Evolutionary conservation across 1,140 invertebrate species (phyloP), one percentile per base, ranked within the genome.

Genomic region (Calycopis cecrops): DNA sequence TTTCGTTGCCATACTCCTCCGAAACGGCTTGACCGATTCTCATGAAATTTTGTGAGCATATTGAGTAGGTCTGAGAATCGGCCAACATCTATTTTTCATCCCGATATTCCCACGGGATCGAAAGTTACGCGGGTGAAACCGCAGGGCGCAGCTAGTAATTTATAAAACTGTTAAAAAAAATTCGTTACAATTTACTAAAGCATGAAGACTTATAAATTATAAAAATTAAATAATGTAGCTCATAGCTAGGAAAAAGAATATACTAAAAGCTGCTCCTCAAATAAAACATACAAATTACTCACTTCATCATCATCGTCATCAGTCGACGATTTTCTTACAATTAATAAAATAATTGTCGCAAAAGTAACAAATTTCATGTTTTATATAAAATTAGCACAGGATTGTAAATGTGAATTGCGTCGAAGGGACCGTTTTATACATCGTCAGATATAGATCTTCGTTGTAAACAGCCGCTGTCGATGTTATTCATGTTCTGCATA

Each of bases 381-480:
- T 44, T 11, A 33, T 42, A 14, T 7, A 12, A 9, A 14, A n/a
- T n/a, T 12, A 28, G 33, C 14, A 33, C 37, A 16, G 40, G 18
- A 38, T 18, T 51, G 11, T 44, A 44, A 52, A 9, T 42, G n/a
- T 33, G 37, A 38, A 37, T n/a, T n/a, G n/a, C n/a, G 28, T 28
- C 14, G 37, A 12, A 52, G 28, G 42, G 10, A 49, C 42, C 28
- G 18, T 69, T 78, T 70, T 79, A 79, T 79, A 76, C 40, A 37
- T 37, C 14, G 10, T 4, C 12, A 40, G 71, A 74, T 79, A 71
- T 38, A 33, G 40, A 78, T 73, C 69, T 58, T 14, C 48, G 62
- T 56, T 66, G 54, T 62, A 48, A 54, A 60, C 56, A 49, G 57
- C 10, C n/a, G 11, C 16, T 18, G 51, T 14, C 21, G 38, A 40